Conservation (phyloP, 2,888 invertebrate species). For the Acrocyrtus sp. region DNA sequence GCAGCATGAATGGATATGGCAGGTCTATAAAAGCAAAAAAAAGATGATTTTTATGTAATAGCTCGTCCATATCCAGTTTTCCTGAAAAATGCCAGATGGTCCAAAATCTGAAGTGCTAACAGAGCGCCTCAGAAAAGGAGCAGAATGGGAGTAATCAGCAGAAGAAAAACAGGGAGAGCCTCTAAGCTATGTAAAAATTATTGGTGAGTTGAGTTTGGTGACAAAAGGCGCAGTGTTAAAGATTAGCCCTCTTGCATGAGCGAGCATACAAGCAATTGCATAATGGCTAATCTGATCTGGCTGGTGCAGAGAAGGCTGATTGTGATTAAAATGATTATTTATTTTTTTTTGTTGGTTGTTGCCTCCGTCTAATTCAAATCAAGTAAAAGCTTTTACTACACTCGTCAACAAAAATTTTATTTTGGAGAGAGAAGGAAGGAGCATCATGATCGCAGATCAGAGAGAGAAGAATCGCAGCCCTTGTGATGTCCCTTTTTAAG, state of each 20-base stretch:
- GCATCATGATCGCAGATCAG: no score
- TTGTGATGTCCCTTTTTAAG: no score
- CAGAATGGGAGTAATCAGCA: not conserved
- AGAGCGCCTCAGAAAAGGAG: constrained; percentile 10
- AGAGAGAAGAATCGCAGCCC: no score
- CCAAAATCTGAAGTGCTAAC: constrained; percentile 22
- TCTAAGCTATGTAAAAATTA: not conserved
- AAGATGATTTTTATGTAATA: not conserved
- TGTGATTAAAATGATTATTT: not conserved
- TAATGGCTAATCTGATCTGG: constrained; percentile 33
- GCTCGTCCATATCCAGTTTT: not conserved
- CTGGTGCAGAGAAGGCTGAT: not conserved
- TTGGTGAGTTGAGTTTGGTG: not conserved
- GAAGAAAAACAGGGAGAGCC: not conserved
- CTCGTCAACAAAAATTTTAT: no score
- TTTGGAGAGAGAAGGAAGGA: no score
- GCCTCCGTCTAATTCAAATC: no score
- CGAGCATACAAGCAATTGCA: constrained; percentile 17
- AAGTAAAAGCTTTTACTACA: no score
- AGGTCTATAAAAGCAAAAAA: constrained; percentile 11
- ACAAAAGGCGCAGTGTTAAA: constrained; percentile 30
- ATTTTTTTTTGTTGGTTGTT: not conserved
- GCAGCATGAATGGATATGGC: constrained; percentile 4
- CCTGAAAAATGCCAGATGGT: constrained; percentile 38
- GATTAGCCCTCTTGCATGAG: constrained; percentile 20